A percentile compares a stretch with the other conserved stretches of the same genome.
Conservation (phyloP, 53 echinoderm and acorn worm species). For the Echinometra lucunter region DNA sequence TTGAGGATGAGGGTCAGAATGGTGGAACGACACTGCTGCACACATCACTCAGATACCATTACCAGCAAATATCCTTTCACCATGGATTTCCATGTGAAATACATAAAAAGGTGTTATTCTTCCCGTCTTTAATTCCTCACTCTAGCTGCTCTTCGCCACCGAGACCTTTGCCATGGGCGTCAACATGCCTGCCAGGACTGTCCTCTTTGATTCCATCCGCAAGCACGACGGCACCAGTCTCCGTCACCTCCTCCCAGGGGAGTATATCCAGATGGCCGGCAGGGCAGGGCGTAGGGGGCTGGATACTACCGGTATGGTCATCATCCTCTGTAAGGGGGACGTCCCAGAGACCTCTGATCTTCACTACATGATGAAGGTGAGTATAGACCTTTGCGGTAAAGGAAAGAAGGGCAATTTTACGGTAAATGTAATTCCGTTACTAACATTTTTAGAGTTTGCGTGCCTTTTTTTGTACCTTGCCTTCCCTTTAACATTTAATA, state of each 20-base stretch:
- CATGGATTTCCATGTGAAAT: too few species aligned
- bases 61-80: too few species aligned
- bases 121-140: neutral
- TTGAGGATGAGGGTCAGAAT: too few species aligned
- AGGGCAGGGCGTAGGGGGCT: slow-evolving; percentile 96
- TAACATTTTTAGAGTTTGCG: too few species aligned
- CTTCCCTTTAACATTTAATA: too few species aligned
- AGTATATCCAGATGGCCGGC: slow-evolving; percentile 99
- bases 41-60: too few species aligned
- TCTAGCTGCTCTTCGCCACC: slow-evolving; percentile 94
- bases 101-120: neutral
- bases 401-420: too few species aligned
- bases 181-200: slow-evolving; percentile 99
- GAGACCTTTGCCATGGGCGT: slow-evolving; percentile 99
- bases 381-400: neutral
- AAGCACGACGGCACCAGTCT: slow-evolving; percentile 90
- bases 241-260: slow-evolving; percentile 89
- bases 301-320: slow-evolving; percentile 95
- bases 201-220: slow-evolving; percentile 92
- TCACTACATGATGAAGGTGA: slow-evolving; percentile 97
- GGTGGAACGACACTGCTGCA: too few species aligned
- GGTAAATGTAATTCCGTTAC: too few species aligned
- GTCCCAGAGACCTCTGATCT: slow-evolving; percentile 93
- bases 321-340: slow-evolving; percentile 97
- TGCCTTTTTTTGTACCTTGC: too few species aligned